Evolutionary conservation across 2,797 vertebrate species (phyloP).

Genomic region (Xerus rutilus): DNA sequence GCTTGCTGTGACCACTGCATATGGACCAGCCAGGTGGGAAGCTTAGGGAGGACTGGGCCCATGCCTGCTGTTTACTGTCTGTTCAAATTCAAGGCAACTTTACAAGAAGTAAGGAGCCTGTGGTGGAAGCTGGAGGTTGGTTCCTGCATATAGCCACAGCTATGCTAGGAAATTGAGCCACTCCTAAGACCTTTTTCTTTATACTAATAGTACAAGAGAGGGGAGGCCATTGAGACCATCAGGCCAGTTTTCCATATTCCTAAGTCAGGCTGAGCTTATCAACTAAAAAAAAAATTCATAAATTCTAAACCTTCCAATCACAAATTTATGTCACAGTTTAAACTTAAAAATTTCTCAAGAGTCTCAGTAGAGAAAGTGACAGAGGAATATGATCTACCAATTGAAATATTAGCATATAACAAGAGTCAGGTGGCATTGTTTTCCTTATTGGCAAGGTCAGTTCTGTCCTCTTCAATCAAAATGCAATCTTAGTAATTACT

Average conservation of each 20-base stretch:
- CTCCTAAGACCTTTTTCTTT: background rate
- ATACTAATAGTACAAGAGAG: background rate
- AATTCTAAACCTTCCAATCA: background rate
- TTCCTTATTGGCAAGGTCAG: conserved; percentile 53
- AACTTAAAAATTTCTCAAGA: background rate
- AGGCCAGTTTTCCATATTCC: background rate
- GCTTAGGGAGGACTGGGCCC: background rate
- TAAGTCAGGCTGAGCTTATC: background rate
- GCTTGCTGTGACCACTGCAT: background rate
- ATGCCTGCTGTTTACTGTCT: background rate
- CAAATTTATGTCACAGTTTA: background rate
- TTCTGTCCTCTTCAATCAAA: conserved; percentile 60
- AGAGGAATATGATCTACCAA: conserved; percentile 1
- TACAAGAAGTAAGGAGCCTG: background rate
- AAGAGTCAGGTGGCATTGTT: background rate
- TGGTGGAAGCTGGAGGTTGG: background rate
- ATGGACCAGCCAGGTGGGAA: background rate
- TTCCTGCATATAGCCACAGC: background rate
- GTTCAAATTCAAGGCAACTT: background rate
- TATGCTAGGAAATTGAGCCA: background rate
- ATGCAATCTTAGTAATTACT: conserved; percentile 65
- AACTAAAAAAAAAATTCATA: background rate
- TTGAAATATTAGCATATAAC: background rate
- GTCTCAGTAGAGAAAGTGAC: background rate
- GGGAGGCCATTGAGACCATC: background rate